These are phyloP conservation scores for Microctonus aethiopoides DNA, from an alignment of 2,888 invertebrate genomes.

Conservation along the genomic window DNA sequence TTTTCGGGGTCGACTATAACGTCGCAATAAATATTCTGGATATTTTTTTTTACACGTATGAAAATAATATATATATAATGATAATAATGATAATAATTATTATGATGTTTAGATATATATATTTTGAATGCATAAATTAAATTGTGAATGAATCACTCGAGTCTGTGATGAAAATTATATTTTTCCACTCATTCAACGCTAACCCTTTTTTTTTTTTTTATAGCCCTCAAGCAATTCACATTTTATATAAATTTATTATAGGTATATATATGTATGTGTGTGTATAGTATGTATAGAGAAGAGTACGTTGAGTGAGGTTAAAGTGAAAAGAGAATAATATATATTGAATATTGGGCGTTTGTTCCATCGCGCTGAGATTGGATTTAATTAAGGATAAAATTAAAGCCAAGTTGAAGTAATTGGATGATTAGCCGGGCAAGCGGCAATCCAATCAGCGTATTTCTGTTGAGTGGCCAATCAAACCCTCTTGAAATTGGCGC, in stretches of 20 bases:
- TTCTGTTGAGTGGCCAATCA: conserved; percentile 58
- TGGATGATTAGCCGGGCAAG: conserved; percentile 57
- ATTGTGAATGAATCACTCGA: conserved; percentile 1
- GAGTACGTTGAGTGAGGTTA: neutral
- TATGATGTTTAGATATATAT: neutral
- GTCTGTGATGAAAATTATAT: neutral
- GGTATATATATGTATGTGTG: too few species aligned
- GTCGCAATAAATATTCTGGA: conserved; percentile 36
- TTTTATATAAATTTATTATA: too few species aligned
- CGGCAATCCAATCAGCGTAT: conserved; percentile 59
- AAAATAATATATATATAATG: neutral
- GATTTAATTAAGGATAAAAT: conserved; percentile 64
- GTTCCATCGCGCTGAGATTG: conserved; percentile 52
- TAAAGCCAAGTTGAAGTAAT: conserved; percentile 57
- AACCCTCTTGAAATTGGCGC: conserved; percentile 56
- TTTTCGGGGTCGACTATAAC: conserved; percentile 32
- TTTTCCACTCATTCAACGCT: conserved; percentile 13
- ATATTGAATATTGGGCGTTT: conserved; percentile 37
- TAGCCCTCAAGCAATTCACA: neutral
- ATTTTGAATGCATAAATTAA: neutral
- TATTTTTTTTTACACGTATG: neutral
- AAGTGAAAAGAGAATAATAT: neutral
- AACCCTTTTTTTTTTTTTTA: conserved; percentile 2
- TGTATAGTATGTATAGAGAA: neutral
- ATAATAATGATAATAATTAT: neutral